Conservation (phyloP, 2,888 invertebrate genomes). For the Chymomyza fuscimana region DNA sequence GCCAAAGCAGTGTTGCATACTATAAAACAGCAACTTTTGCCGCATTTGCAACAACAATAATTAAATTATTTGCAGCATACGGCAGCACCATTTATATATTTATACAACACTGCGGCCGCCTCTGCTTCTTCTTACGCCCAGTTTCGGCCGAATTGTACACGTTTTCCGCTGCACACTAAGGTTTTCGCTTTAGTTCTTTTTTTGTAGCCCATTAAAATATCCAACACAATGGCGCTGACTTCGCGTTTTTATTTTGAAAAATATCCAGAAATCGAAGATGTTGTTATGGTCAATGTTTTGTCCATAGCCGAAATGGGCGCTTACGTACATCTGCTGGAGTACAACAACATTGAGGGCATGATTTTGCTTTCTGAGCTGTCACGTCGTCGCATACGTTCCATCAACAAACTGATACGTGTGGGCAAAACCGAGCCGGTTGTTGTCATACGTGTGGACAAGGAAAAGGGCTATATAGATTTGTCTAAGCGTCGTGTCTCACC, state of each 20-base stretch:
- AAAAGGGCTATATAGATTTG: conserved; percentile 99
- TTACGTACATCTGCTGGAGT: conserved; percentile 97
- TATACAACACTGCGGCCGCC: conserved; percentile 37
- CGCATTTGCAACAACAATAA: background rate
- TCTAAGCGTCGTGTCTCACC: conserved; percentile 99
- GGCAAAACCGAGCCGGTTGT: conserved; percentile 99
- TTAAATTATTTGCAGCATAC: background rate
- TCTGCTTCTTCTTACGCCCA: conserved; percentile 51
- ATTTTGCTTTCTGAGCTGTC: conserved; percentile 98
- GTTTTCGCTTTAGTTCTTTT: conserved; percentile 20
- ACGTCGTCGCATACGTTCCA: conserved; percentile 98
- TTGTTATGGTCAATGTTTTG: conserved; percentile 99
- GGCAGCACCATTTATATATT: conserved; percentile 6
- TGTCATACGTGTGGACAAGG: conserved; percentile 99
- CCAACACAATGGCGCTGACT: conserved; percentile 87
- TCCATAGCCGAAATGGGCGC: conserved; percentile 99
- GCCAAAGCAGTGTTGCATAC: background rate
- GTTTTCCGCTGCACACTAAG: conserved; percentile 59
- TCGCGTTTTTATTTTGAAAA: conserved; percentile 98
- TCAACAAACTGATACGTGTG: conserved; percentile 98
- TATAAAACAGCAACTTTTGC: too few relatives aligned
- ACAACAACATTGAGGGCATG: conserved; percentile 99
- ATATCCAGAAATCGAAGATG: conserved; percentile 99
- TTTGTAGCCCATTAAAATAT: background rate
- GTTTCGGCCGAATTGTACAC: conserved; percentile 67